A percentile compares a stretch with the other conserved stretches of the same genome.
These are phyloP conservation scores for Torymus auratus DNA, from an alignment of 2,888 invertebrate species.

Conservation along the genomic window DNA sequence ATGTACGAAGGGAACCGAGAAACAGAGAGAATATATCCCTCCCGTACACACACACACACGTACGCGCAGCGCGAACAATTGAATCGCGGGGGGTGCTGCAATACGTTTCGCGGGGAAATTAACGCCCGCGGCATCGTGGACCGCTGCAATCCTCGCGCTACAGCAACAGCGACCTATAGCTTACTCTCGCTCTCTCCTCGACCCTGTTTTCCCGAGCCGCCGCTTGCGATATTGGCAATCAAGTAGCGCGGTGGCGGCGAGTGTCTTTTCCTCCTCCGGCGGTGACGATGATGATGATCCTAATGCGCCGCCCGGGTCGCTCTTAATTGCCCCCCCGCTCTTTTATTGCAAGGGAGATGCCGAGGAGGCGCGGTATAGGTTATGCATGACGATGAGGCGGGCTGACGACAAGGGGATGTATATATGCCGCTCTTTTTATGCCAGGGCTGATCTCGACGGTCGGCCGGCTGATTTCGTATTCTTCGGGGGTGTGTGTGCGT, in stretches of 20 bases:
- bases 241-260: conserved; percentile 50
- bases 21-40: background rate
- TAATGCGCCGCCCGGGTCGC: background rate
- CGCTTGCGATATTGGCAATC: conserved; percentile 71
- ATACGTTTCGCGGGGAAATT: conserved; percentile 75
- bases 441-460: too few relatives aligned
- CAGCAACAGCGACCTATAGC: conserved; percentile 38
- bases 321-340: conserved; percentile 9
- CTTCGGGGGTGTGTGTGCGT: too few relatives aligned
- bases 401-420: too few relatives aligned
- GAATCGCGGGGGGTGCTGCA: conserved; percentile 71
- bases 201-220: conserved; percentile 42
- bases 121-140: conserved; percentile 73
- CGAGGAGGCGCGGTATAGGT: background rate
- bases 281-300: too few relatives aligned
- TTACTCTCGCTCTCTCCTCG: conserved; percentile 25
- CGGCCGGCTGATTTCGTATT: too few relatives aligned
- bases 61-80: conserved; percentile 69
- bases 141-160: conserved; percentile 57
- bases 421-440: too few relatives aligned
- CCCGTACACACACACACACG: background rate
- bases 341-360: too few relatives aligned
- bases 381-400: conserved; percentile 31
- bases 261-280: background rate
- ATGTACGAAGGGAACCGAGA: too few relatives aligned